Conservation (phyloP, 1,140 invertebrate species). For the Scaptomyza montana region DNA sequence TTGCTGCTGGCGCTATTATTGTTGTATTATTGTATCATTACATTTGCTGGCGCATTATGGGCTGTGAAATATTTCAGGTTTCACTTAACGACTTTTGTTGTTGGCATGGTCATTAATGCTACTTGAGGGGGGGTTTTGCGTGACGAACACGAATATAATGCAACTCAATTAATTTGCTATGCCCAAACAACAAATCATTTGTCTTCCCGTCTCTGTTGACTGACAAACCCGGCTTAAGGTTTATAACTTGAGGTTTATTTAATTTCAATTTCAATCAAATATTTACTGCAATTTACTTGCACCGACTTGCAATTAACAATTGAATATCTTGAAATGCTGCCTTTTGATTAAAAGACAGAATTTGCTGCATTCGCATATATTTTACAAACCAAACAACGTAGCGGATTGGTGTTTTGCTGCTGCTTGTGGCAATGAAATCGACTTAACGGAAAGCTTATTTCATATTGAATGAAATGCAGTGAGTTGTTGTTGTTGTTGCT, state of each 20-base stretch:
- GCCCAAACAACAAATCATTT: slow-evolving; percentile 35
- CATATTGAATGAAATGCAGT: slow-evolving; percentile 72
- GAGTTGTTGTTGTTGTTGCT: slow-evolving; percentile 33
- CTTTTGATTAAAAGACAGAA: background rate
- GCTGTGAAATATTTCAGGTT: slow-evolving; percentile 73
- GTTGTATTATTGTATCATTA: slow-evolving; percentile 43
- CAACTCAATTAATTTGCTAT: slow-evolving; percentile 75
- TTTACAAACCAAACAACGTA: slow-evolving; percentile 9
- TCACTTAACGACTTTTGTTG: slow-evolving; percentile 58
- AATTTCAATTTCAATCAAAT: slow-evolving; percentile 31
- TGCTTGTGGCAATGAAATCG: slow-evolving; percentile 53
- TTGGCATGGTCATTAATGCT: slow-evolving; percentile 39
- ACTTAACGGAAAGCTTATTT: slow-evolving; percentile 38
- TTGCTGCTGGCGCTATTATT: slow-evolving; percentile 22
- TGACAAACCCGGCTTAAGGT: slow-evolving; percentile 7
- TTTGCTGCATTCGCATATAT: background rate
- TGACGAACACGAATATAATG: slow-evolving; percentile 52
- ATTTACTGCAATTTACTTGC: slow-evolving; percentile 19
- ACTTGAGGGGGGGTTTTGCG: slow-evolving; percentile 46
- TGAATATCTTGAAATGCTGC: no score
- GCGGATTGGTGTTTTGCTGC: background rate
- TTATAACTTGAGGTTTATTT: slow-evolving; percentile 26
- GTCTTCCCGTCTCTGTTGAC: background rate
- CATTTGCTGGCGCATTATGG: slow-evolving; percentile 46
- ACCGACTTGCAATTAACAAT: slow-evolving; percentile 6